Conservation (phyloP, 1,140 invertebrate species). For the Bactericera cockerelli region DNA sequence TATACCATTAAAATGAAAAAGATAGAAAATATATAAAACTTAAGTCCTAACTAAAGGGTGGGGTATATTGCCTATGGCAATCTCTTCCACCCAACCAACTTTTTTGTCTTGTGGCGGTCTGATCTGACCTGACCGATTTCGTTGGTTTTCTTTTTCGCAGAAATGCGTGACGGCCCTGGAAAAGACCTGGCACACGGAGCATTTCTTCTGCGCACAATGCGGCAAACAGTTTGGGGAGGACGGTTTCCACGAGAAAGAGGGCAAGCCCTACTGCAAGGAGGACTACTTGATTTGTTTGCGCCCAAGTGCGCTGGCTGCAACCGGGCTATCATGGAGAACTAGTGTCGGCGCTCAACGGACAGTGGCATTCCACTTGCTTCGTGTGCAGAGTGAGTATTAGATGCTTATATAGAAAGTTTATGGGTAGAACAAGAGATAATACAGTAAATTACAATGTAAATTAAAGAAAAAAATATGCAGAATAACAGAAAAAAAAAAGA, state of each 20-base stretch:
- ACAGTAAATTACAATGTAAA: too few species aligned
- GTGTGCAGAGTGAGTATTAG: constrained; percentile 87
- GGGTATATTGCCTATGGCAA: too few species aligned
- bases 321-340: constrained; percentile 95
- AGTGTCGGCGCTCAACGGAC: constrained; percentile 94
- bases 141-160: constrained; percentile 38
- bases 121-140: too few species aligned
- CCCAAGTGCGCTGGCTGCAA: constrained; percentile 96
- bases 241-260: constrained; percentile 86
- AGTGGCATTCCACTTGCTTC: constrained; percentile 99
- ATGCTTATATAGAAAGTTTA: too few species aligned
- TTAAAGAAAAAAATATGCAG: too few species aligned
- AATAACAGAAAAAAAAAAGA: too few species aligned
- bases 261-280: constrained; percentile 83
- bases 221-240: constrained; percentile 94
- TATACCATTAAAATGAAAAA: too few species aligned
- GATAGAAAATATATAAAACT: too few species aligned
- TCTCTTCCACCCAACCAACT: too few species aligned
- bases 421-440: not conserved
- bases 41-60: too few species aligned
- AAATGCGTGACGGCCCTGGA: constrained; percentile 98
- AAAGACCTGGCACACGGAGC: constrained; percentile 98
- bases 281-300: constrained; percentile 98
- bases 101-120: too few species aligned
- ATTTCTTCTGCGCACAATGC: constrained; percentile 98